Evolutionary conservation across 2,113 vertebrate genomes (phyloP).

Genomic region (Microtus oregoni): DNA sequence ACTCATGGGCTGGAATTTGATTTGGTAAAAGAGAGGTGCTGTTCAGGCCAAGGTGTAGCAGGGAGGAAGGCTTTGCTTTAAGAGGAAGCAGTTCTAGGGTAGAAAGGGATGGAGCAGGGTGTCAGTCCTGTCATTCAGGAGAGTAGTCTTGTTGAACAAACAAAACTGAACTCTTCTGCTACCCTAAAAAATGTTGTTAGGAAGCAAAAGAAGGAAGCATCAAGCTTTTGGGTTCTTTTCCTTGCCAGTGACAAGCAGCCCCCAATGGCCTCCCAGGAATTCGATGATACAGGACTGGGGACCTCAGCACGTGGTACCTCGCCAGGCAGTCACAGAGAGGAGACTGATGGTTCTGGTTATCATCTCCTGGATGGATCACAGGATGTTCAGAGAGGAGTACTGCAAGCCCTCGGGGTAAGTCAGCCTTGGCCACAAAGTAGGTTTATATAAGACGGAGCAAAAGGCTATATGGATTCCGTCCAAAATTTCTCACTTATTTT

Average conservation of each 20-base stretch:
- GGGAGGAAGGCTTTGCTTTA: not conserved
- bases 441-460: not conserved
- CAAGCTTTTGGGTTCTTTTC: not conserved
- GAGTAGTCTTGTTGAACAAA: not conserved
- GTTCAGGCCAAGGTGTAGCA: not conserved
- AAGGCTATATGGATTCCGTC: not conserved
- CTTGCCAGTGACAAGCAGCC: not conserved
- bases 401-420: conserved; percentile 59
- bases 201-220: not conserved
- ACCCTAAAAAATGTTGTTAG: not conserved
- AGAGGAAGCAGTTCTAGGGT: not conserved
- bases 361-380: not conserved
- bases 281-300: not conserved
- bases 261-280: conserved; percentile 34
- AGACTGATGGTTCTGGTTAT: not conserved
- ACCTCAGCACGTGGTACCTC: not conserved
- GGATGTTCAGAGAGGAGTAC: not conserved
- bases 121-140: too few species aligned
- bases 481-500: not conserved
- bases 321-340: not conserved
- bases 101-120: not conserved
- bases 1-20: not conserved
- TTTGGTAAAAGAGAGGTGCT: not conserved
- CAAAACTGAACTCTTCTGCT: not conserved
- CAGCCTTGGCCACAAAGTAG: not conserved